Percentiles rank a stretch among this genome's conserved stretches.
Conservation (phyloP, 2,888 invertebrate species). For the Alitta virens region DNA sequence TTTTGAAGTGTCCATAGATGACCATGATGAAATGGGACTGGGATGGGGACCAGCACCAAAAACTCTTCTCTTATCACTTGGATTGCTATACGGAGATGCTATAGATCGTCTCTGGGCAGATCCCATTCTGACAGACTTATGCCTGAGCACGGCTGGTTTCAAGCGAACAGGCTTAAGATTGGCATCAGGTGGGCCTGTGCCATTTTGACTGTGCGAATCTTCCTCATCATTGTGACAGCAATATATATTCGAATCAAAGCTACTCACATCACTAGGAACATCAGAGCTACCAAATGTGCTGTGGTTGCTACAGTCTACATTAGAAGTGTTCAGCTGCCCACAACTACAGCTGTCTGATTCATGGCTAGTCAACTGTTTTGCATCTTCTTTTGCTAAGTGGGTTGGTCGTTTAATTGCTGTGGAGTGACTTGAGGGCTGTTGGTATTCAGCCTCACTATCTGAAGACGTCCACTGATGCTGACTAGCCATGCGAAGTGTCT, state of each 20-base stretch:
- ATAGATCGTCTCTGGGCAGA: not conserved
- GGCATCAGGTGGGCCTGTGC: not conserved
- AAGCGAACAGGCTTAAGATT: slow-evolving; percentile 2
- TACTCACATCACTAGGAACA: slow-evolving; percentile 40
- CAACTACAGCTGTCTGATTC: slow-evolving; percentile 7
- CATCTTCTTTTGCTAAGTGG: not conserved
- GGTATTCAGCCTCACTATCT: slow-evolving; percentile 9
- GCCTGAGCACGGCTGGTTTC: slow-evolving; percentile 1
- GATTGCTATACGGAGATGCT: not conserved
- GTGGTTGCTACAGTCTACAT: slow-evolving; percentile 34
- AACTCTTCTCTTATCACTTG: not conserved
- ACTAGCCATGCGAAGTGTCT: not conserved
- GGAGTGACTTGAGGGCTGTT: not conserved
- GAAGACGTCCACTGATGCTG: slow-evolving; percentile 13
- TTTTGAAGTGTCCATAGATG: slow-evolving; percentile 9
- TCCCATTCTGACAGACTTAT: not conserved
- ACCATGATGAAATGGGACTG: not conserved
- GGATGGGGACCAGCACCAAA: not conserved
- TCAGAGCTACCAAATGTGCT: slow-evolving; percentile 42
- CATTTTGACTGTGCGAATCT: not conserved
- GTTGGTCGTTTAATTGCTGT: not conserved
- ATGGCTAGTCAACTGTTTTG: not conserved
- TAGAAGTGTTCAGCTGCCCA: slow-evolving; percentile 8
- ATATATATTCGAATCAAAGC: slow-evolving; percentile 25
- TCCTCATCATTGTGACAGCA: slow-evolving; percentile 1